A percentile compares a stretch with the other conserved stretches of the same genome.
These are phyloP conservation scores for Patella vulgata DNA, from an alignment of 1,140 invertebrate species.

Conservation along the genomic window DNA sequence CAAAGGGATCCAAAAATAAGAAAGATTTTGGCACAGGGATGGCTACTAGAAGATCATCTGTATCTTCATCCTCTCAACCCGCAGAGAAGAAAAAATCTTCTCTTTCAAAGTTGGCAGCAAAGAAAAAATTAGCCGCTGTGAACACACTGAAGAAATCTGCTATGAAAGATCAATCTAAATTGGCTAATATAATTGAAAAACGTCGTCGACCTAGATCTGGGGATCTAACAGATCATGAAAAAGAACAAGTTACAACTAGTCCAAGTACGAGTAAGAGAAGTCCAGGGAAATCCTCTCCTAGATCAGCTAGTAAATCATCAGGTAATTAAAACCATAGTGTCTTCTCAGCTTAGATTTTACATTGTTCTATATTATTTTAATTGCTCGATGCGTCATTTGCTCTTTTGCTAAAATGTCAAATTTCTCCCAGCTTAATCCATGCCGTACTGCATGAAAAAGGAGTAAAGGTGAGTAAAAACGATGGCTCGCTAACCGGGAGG, in stretches of 20 bases:
- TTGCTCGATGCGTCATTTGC: no score
- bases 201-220: conserved; percentile 13
- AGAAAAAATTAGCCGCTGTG: conserved; percentile 22
- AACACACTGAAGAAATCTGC: conserved; percentile 10
- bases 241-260: background rate
- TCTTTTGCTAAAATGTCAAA: no score
- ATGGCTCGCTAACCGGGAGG: no score
- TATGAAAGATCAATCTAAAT: conserved; percentile 14
- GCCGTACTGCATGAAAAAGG: no score
- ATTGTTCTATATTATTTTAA: no score
- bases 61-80: no score
- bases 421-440: no score
- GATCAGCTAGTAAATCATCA: no score
- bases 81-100: conserved; percentile 7
- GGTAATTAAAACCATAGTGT: no score
- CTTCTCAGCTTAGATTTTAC: no score
- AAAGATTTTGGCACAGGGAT: conserved; percentile 3
- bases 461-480: no score
- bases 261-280: background rate
- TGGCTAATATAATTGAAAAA: conserved; percentile 24
- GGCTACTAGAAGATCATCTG: conserved; percentile 1
- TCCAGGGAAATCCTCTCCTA: no score
- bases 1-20: conserved; percentile 3
- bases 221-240: background rate
- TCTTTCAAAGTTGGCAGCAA: conserved; percentile 23